A percentile compares a stretch with the other conserved stretches of the same genome.
Conservation (phyloP, 2,113 vertebrate species). For the Pyrgilauda ruficollis region DNA sequence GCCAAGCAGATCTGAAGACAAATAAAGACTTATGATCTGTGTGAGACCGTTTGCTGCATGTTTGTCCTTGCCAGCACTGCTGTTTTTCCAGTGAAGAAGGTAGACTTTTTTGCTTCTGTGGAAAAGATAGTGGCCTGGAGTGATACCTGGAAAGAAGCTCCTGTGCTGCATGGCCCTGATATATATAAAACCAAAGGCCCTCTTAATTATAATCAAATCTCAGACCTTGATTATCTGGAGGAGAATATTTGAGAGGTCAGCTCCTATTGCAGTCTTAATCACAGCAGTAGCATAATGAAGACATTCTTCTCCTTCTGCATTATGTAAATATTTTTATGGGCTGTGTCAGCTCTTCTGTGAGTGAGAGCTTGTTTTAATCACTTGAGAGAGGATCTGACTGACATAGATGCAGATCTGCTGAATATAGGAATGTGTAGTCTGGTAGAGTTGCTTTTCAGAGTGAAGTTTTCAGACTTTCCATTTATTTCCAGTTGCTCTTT, state of each 20-base stretch:
- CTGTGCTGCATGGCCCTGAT: background rate
- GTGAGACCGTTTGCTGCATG: background rate
- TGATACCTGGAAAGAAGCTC: background rate
- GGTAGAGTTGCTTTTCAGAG: background rate
- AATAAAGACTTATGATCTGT: background rate
- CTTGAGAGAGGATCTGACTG: background rate
- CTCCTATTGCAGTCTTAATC: background rate
- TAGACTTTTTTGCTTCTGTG: background rate
- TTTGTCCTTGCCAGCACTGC: background rate
- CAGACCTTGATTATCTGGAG: background rate
- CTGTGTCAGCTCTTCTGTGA: constrained; percentile 24
- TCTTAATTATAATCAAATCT: background rate
- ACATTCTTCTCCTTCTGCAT: background rate
- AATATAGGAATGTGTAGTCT: background rate
- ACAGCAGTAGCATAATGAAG: background rate
- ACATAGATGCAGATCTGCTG: constrained; percentile 9
- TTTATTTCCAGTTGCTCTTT: background rate
- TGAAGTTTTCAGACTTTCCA: background rate
- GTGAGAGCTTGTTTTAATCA: background rate
- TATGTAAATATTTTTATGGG: constrained; percentile 8
- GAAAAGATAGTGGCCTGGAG: background rate
- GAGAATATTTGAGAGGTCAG: background rate
- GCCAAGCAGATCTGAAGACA: background rate
- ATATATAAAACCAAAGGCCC: background rate
- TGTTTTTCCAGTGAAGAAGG: background rate